A percentile compares a stretch with the other conserved stretches of the same genome.
Evolutionary conservation across 2,797 vertebrate species (phyloP).

Genomic region (Adelosebastes latens): DNA sequence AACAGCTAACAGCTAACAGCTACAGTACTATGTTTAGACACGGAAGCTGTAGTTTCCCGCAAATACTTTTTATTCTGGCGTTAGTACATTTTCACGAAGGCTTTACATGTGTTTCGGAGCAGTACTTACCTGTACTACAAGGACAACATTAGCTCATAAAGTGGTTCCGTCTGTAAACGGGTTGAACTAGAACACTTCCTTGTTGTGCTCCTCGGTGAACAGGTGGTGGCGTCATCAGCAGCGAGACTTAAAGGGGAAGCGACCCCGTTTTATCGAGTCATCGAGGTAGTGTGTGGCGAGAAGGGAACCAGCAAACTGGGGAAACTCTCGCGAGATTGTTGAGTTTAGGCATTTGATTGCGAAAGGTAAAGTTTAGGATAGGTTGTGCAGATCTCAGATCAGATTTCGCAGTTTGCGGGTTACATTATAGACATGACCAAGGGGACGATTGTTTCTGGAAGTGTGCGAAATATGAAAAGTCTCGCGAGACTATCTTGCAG

Average conservation of each 20-base stretch:
- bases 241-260: conserved; percentile 19
- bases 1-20: not conserved
- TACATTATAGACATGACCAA: too few species aligned
- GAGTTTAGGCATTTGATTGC: rapidly evolving
- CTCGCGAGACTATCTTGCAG: too few species aligned
- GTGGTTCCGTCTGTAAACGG: not conserved
- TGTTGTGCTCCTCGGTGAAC: conserved; percentile 38
- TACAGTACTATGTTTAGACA: not conserved
- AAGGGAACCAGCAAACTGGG: too few species aligned
- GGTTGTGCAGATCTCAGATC: too few species aligned
- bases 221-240: not conserved
- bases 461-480: too few species aligned
- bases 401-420: too few species aligned
- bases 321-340: too few species aligned
- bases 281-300: not conserved
- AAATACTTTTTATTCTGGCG: not conserved
- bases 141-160: conserved; percentile 16
- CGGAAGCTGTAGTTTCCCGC: not conserved
- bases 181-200: conserved; percentile 40
- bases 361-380: too few species aligned
- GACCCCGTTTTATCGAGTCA: not conserved
- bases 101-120: rapidly evolving
- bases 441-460: too few species aligned
- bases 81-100: not conserved
- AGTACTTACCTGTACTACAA: conserved; percentile 51